Evolutionary conservation across 2,113 vertebrate species (phyloP).

Genomic region (Aspidoscelis tigris): DNA sequence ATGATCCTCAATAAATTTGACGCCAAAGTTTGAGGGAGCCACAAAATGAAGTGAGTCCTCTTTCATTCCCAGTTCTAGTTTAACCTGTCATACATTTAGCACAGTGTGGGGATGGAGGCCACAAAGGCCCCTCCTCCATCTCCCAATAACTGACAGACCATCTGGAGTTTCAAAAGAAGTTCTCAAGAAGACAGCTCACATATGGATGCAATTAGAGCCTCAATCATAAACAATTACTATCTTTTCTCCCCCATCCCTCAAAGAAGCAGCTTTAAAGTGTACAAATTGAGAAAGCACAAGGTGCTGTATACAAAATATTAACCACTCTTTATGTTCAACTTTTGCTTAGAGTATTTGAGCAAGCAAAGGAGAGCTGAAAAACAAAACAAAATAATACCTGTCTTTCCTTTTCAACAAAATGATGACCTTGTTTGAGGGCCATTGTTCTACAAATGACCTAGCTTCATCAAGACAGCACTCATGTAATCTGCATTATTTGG

Average conservation of each 20-base stretch:
- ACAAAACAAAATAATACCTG: neutral
- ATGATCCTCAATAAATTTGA: too few relatives aligned
- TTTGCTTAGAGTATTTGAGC: slow-evolving; percentile 5
- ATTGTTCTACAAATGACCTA: neutral
- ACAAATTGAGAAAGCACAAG: slow-evolving; percentile 51
- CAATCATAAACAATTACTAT: slow-evolving; percentile 68
- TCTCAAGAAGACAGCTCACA: slow-evolving; percentile 48
- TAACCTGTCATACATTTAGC: slow-evolving; percentile 65
- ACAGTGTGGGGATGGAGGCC: slow-evolving; percentile 60
- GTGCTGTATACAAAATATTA: slow-evolving; percentile 30
- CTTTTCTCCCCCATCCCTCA: slow-evolving; percentile 62
- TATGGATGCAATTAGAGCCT: slow-evolving; percentile 66
- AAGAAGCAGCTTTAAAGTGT: slow-evolving; percentile 63
- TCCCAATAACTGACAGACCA: slow-evolving; percentile 55
- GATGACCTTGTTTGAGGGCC: too few relatives aligned
- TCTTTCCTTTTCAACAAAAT: too few relatives aligned
- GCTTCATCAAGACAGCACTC: neutral
- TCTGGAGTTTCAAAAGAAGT: slow-evolving; percentile 69
- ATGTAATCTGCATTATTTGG: too few relatives aligned
- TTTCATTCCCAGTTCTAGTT: slow-evolving; percentile 61
- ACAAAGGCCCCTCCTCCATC: slow-evolving; percentile 31
- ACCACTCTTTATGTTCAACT: slow-evolving; percentile 12
- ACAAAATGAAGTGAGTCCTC: slow-evolving; percentile 52
- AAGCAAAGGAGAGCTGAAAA: slow-evolving; percentile 26
- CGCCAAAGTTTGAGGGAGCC: slow-evolving; percentile 21